Conservation (phyloP, 1,140 invertebrate species). For the Chelonus insularis region DNA sequence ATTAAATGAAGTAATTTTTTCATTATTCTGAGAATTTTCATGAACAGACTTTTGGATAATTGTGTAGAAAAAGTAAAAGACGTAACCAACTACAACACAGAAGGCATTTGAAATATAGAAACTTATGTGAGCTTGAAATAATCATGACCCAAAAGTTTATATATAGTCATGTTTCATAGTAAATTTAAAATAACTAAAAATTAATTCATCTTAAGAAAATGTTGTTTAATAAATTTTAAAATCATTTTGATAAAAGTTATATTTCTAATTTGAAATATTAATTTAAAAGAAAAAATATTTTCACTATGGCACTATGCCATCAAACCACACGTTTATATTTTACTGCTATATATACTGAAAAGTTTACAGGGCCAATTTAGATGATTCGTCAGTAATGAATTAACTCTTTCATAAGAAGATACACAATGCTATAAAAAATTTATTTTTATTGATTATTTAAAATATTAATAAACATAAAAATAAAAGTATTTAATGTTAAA, state of each 20-base stretch:
- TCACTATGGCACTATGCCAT: constrained; percentile 11
- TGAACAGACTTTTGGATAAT: too few species aligned
- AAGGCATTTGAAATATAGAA: constrained; percentile 58
- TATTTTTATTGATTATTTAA: too few species aligned
- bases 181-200: too few species aligned
- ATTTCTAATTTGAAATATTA: constrained; percentile 1
- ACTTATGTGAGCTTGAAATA: constrained; percentile 58
- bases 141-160: constrained; percentile 55
- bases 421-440: too few species aligned
- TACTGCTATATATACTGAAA: too few species aligned
- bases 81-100: constrained; percentile 31
- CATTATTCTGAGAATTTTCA: too few species aligned
- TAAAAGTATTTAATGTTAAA: too few species aligned
- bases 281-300: background rate
- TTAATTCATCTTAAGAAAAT: background rate
- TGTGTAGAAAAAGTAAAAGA: too few species aligned
- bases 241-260: background rate
- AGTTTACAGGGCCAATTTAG: background rate
- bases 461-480: too few species aligned
- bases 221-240: background rate
- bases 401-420: too few species aligned
- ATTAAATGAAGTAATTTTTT: too few species aligned
- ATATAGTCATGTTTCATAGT: constrained; percentile 26
- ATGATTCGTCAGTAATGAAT: too few species aligned
- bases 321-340: background rate